Evolutionary conservation across 2,797 vertebrate genomes (phyloP).

Genomic region (Gallirallus australis): DNA sequence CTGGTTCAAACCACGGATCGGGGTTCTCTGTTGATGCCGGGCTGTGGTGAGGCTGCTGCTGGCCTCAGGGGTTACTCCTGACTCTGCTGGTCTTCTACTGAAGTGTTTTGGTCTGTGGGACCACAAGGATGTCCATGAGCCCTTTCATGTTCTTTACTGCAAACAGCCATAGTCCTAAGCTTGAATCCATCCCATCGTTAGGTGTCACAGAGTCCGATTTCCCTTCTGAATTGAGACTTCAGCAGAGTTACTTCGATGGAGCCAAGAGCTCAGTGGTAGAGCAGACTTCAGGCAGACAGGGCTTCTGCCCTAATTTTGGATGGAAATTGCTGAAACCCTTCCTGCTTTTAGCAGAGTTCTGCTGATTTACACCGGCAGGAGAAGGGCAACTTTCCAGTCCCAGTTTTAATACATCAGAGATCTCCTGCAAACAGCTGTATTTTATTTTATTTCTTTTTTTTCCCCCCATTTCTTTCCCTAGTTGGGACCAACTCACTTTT

Average conservation of each 20-base stretch:
- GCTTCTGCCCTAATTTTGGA: not conserved
- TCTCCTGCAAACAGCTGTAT: constrained; percentile 47
- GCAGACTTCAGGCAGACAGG: not conserved
- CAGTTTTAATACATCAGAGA: not conserved
- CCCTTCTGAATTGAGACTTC: not conserved
- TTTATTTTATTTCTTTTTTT: not conserved
- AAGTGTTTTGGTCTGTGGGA: accelerated
- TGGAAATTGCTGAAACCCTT: not conserved
- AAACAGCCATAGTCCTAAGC: accelerated
- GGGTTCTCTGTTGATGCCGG: not conserved
- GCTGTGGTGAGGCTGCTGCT: not conserved
- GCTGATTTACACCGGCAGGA: not conserved
- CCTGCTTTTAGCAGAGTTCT: not conserved
- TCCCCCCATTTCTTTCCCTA: not conserved
- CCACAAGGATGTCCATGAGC: not conserved
- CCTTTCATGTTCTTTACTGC: not conserved
- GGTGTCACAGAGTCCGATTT: not conserved
- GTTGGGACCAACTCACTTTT: not conserved
- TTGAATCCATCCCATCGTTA: not conserved
- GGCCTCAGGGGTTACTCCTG: not conserved
- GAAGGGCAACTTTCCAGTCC: not conserved
- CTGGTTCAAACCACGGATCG: not conserved
- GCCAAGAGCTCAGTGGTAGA: not conserved
- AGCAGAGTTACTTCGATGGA: accelerated
- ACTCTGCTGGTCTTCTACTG: not conserved